Base-by-base conservation (phyloP, 2,888 invertebrate species). In the Drosophila emarginata region DNA sequence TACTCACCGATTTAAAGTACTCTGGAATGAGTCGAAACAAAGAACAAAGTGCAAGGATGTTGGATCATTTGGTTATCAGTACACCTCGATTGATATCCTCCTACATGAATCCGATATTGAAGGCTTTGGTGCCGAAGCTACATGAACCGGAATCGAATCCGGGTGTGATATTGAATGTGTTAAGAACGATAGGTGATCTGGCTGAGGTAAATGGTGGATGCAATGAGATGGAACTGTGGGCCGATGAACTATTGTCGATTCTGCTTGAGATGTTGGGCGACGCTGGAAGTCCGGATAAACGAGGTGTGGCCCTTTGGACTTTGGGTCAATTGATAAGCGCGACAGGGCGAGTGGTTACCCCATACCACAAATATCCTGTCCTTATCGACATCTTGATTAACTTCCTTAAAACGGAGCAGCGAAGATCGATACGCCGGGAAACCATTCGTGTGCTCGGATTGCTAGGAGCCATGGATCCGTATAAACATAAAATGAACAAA, bases 21-120 rank as follows among this genome's bases (percentile, higher is more conserved):
- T 98, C 98, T 56, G 99, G 99, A 15, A 97, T 98, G 94, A 97
- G 98, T 54, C 94, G 98, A 60, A 98, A 99, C 91, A 99, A 99
- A 91, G 99, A 99, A 90, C 99, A 99, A 90, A 97, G 98, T 64
- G 98, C 99, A 0, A 94, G 96, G 80, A 97, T 99, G 96, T 92
- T 99, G 69, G 98, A 98, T 86, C 98, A 98, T 91, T 93, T 99
- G 40, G 97, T 99, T 45, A 95, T 97, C 11, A 97, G 97, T 90
- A 97, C 99, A 5, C 99, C 99, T 0, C 94, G 91, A 78, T 94
- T 99, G 56, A 97, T 99, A 54, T 94, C 97, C 67, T 98, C 99
- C 0, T 99, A 99, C 89, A 97, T 99, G 95, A 97, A 98, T 91
- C 97, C 99, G 0, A 97, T 99, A 79, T 92, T 99, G 6, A 96